A percentile compares a stretch with the other conserved stretches of the same genome.
Conservation (phyloP, 2,888 invertebrate species). For the Monochamus alternatus region DNA sequence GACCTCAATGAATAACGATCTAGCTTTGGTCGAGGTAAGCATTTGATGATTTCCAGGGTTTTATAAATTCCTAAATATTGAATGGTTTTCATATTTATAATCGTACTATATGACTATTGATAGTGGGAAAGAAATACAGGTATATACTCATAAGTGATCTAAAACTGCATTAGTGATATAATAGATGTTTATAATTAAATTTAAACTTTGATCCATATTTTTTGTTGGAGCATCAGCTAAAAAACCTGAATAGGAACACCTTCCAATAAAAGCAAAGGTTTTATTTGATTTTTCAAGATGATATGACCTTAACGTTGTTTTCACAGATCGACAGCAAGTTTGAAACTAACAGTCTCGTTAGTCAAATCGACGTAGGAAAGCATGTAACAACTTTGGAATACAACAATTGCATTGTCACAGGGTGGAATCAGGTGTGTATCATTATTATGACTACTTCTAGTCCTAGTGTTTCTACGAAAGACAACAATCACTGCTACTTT, state of each 20-base stretch:
- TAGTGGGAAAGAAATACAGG: no score
- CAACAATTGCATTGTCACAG: slow-evolving; percentile 39
- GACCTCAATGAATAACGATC: slow-evolving; percentile 39
- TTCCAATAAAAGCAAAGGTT: background rate
- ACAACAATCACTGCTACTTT: no score
- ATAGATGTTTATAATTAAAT: no score
- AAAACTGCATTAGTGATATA: no score
- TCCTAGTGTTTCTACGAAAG: background rate
- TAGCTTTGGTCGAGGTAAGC: slow-evolving; percentile 46
- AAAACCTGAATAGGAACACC: no score
- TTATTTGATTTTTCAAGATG: slow-evolving; percentile 4
- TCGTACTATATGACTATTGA: no score
- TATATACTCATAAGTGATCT: no score
- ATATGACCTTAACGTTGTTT: background rate
- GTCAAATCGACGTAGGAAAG: slow-evolving; percentile 26
- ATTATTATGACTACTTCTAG: background rate
- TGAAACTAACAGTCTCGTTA: slow-evolving; percentile 21
- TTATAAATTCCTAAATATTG: no score
- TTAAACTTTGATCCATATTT: no score
- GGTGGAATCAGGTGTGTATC: slow-evolving; percentile 44
- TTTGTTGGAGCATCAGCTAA: no score
- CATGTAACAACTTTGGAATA: background rate
- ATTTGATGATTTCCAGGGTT: background rate
- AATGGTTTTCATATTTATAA: no score
- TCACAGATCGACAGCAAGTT: slow-evolving; percentile 32